Evolutionary conservation across 2,888 invertebrate genomes (phyloP).

Genomic region (Drosophila meridiana): DNA sequence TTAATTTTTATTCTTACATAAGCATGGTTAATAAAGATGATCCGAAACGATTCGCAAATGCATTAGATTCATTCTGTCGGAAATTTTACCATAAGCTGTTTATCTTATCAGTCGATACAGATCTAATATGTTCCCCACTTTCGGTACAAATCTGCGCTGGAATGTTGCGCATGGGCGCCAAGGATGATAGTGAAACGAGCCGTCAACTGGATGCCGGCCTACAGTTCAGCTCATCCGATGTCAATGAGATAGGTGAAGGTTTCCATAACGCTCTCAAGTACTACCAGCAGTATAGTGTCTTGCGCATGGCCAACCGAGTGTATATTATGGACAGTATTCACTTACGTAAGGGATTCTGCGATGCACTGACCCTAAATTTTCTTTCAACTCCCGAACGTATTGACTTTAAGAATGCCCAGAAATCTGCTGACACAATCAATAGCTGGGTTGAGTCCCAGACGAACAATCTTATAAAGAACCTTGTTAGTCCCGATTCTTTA

Average conservation of each 20-base stretch:
- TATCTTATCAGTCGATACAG: slow-evolving; percentile 1
- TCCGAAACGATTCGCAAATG: background rate
- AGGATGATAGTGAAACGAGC: slow-evolving; percentile 34
- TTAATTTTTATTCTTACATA: background rate
- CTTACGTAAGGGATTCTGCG: slow-evolving; percentile 86
- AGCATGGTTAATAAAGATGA: background rate
- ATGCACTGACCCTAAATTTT: slow-evolving; percentile 87
- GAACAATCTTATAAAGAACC: slow-evolving; percentile 90
- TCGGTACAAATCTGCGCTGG: slow-evolving; percentile 45
- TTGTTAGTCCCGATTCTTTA: slow-evolving; percentile 87
- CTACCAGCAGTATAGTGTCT: slow-evolving; percentile 44
- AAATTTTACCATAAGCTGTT: slow-evolving; percentile 4
- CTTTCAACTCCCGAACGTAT: slow-evolving; percentile 87
- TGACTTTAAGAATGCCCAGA: slow-evolving; percentile 86
- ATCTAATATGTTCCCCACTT: slow-evolving; percentile 57
- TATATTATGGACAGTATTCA: slow-evolving; percentile 87
- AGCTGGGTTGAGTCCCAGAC: slow-evolving; percentile 92
- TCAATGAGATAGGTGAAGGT: slow-evolving; percentile 23
- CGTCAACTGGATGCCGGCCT: slow-evolving; percentile 47
- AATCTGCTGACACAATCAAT: slow-evolving; percentile 88
- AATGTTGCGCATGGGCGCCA: slow-evolving; percentile 58
- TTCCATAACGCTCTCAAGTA: slow-evolving; percentile 47
- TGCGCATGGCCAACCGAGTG: slow-evolving; percentile 89
- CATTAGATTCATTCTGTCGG: slow-evolving; percentile 1
- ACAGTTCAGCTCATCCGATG: slow-evolving; percentile 5